phyloP scores from a whole-genome alignment of 2,797 vertebrate genomes.

The Florisuga fusca region DNA sequence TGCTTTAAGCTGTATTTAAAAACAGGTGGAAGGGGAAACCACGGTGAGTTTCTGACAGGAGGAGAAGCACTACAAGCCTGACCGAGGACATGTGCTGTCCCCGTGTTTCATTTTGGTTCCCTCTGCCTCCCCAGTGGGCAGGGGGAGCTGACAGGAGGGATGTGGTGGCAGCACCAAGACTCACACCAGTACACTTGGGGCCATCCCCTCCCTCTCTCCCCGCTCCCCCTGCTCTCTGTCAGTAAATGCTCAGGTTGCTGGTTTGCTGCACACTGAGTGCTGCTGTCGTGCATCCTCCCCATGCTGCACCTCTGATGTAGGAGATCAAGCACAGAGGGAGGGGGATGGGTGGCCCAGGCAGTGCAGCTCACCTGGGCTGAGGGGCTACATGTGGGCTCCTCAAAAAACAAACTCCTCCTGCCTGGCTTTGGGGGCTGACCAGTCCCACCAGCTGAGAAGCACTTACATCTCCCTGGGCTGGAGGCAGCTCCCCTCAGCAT shows the following conservation, averaged over 20 bases:
- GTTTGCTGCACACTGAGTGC: neutral
- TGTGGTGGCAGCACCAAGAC: neutral
- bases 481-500: neutral
- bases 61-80: fast-evolving
- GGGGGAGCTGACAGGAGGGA: neutral
- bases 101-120: fast-evolving
- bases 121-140: neutral
- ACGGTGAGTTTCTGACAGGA: fast-evolving
- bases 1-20: neutral
- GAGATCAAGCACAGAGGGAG: neutral
- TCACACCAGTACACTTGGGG: neutral
- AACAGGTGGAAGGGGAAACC: neutral
- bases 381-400: neutral
- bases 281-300: neutral
- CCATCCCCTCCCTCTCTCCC: neutral
- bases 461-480: neutral
- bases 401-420: fast-evolving
- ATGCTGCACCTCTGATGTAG: fast-evolving
- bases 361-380: neutral
- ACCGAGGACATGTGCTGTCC: fast-evolving
- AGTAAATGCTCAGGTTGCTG: neutral
- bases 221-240: neutral
- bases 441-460: neutral
- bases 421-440: neutral
- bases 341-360: fast-evolving